These are phyloP conservation scores for Apeira syringaria DNA, from an alignment of 2,888 invertebrate species.

Conservation along the genomic window DNA sequence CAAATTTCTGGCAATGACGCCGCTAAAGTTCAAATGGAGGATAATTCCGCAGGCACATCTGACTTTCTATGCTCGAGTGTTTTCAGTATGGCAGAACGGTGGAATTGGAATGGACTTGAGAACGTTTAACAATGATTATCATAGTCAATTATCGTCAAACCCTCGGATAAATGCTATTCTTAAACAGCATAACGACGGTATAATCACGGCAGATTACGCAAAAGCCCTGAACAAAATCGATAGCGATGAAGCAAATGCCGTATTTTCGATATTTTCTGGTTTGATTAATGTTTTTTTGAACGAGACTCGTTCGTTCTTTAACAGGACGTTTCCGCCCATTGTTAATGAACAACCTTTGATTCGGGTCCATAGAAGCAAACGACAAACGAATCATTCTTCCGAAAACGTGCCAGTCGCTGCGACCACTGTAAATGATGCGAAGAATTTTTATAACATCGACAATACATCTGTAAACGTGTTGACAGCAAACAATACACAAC, in stretches of 20 bases:
- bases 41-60: constrained; percentile 64
- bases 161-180: constrained; percentile 52
- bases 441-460: constrained; percentile 8
- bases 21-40: constrained; percentile 75
- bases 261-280: constrained; percentile 46
- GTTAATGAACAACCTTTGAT: constrained; percentile 29
- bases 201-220: constrained; percentile 52
- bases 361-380: constrained; percentile 51
- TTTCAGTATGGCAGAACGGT: constrained; percentile 81
- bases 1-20: constrained; percentile 75
- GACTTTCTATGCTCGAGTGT: constrained; percentile 76
- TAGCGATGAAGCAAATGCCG: constrained; percentile 51
- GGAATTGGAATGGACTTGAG: constrained; percentile 72
- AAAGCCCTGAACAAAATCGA: constrained; percentile 51
- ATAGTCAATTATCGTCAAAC: constrained; percentile 40
- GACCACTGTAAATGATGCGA: constrained; percentile 6
- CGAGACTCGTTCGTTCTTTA: constrained; percentile 51
- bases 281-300: constrained; percentile 53
- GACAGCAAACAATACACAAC: constrained; percentile 1
- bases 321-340: constrained; percentile 34
- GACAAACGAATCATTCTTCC: constrained; percentile 33
- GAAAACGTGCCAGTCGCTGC: constrained; percentile 10
- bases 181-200: constrained; percentile 65
- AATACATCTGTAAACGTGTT: neutral
- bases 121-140: constrained; percentile 46